These are phyloP conservation scores for Lordiphosa clarofinis DNA, from an alignment of 1,140 invertebrate species.

Conservation along the genomic window DNA sequence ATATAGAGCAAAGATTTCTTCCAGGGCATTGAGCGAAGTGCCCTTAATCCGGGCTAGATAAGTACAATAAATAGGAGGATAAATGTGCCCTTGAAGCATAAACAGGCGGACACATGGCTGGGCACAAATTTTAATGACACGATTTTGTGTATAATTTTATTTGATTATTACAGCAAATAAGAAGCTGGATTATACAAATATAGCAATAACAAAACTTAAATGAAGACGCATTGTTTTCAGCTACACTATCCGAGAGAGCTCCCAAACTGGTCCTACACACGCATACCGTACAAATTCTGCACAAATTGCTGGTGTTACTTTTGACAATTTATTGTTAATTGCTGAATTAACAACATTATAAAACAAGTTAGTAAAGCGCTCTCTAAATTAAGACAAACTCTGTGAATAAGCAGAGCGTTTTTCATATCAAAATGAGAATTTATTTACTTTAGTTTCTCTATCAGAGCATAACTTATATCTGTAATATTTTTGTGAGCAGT, in stretches of 20 bases:
- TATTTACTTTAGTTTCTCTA: too few relatives aligned
- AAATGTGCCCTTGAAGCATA: too few relatives aligned
- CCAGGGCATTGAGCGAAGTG: too few relatives aligned
- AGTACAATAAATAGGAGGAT: too few relatives aligned
- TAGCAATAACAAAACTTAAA: not conserved
- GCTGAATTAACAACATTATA: slow-evolving; percentile 30
- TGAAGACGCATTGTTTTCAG: not conserved
- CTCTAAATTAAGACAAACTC: slow-evolving; percentile 3
- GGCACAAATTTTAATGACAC: too few relatives aligned
- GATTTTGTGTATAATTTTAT: too few relatives aligned
- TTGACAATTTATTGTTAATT: slow-evolving; percentile 46
- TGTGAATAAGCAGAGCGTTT: not conserved
- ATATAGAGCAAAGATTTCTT: not conserved
- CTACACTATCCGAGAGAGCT: not conserved
- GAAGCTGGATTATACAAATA: too few relatives aligned
- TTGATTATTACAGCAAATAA: too few relatives aligned
- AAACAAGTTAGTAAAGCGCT: slow-evolving; percentile 30
- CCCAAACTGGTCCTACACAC: slow-evolving; percentile 2
- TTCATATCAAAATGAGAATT: not conserved
- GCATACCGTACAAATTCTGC: not conserved
- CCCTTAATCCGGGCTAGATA: too few relatives aligned
- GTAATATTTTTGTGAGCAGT: too few relatives aligned
- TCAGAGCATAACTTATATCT: too few relatives aligned
- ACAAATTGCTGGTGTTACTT: slow-evolving; percentile 29
- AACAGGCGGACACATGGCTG: too few relatives aligned